Base-by-base conservation (phyloP, 2,113 vertebrate species). In the Panthera tigris region DNA sequence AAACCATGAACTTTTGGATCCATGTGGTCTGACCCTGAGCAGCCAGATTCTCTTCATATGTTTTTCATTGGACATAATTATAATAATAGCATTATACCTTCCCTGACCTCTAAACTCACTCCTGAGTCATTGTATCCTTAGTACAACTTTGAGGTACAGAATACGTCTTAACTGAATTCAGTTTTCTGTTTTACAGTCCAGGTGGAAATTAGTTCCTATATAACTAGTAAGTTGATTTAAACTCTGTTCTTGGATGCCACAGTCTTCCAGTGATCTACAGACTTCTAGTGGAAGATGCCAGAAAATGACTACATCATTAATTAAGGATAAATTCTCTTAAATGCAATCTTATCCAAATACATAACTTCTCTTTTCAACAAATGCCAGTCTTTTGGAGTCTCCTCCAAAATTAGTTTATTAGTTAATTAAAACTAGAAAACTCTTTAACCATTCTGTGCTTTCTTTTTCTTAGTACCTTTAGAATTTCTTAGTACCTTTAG, bases 321-420 rank as follows among this genome's bases (percentile, higher is more conserved):
- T 50, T 68, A 93, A 55, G 1, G 2, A 33, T 83, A 55, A 92
- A 61, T 97, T 55, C 48, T 93, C 33, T 92, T 39, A 86, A 88
- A 96, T 96, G 78, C 66, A 96, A 45, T 23, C 12, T 57, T 82
- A 85, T 12, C 84, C 90, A 74, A 69, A 90, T 45, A 50, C 5
- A 65, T 88, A 66, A 82, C 89, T 88, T 88, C 3, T 90, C 18
- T 39, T 87, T 87, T 80, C 27, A 95, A 93, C 89, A 96, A 81
- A 21, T 27, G 7, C 57, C n/a, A 61, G 41, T 12, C 65, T 82
- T 91, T 71, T 95, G 52, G 69, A 69, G 74, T 86, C 31, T 95
- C n/a, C 5, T 74, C 18, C 5, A 76, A 52, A 15, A 18, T 78
- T 48, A 48, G 25, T 78, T 78, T 78, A 45, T 29, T 29, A 29